These are phyloP conservation scores for Mus pahari DNA, from an alignment of 2,113 vertebrate genomes.

Conservation along the genomic window DNA sequence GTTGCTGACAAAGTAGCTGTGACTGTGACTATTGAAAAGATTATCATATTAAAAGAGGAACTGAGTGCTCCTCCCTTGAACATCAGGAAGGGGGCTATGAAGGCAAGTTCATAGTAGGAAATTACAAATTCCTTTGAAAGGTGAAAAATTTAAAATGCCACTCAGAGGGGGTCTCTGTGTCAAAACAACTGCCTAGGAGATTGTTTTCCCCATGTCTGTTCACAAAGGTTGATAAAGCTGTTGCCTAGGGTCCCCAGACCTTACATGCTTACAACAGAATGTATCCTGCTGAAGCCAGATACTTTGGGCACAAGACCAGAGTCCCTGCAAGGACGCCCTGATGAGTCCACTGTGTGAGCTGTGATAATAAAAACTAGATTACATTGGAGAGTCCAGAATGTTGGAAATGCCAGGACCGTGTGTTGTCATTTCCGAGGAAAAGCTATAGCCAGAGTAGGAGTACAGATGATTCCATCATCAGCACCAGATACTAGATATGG, in stretches of 20 bases:
- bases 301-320: background rate
- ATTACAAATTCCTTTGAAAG: background rate
- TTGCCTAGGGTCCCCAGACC: background rate
- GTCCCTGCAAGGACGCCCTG: background rate
- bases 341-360: background rate
- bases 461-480: background rate
- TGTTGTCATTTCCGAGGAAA: background rate
- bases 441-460: background rate
- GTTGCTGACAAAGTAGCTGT: background rate
- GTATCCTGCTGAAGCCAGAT: background rate
- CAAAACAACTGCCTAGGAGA: background rate
- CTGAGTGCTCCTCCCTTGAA: background rate
- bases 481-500: background rate
- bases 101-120: background rate
- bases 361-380: background rate
- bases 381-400: background rate
- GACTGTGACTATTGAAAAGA: background rate
- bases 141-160: background rate
- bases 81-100: background rate
- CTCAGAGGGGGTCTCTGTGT: background rate
- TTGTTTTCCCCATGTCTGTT: background rate
- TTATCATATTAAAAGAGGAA: background rate
- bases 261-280: background rate
- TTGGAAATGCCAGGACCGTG: background rate
- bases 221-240: background rate